phyloP scores from a whole-genome alignment of 2,113 vertebrate genomes.

The Amblyopsis rosae region DNA sequence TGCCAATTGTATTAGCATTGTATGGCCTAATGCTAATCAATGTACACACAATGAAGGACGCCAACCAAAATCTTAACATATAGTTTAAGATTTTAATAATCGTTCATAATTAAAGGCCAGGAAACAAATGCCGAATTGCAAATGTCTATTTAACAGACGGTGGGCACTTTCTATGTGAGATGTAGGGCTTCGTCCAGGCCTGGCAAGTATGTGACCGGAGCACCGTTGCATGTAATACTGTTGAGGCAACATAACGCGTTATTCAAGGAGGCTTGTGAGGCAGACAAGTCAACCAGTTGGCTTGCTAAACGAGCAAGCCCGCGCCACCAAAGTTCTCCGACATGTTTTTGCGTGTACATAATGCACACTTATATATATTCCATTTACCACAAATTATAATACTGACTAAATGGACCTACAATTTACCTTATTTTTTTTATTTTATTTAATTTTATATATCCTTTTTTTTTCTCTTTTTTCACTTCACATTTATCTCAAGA shows the following conservation, averaged over 20 bases:
- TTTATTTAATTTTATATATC: constrained; percentile 39
- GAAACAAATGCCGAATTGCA: no score
- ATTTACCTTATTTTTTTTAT: constrained; percentile 31
- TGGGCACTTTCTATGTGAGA: neutral
- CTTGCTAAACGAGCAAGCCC: constrained; percentile 24
- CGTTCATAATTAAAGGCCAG: no score
- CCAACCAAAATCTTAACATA: neutral
- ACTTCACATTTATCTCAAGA: no score
- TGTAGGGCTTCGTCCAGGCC: neutral
- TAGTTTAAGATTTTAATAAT: neutral
- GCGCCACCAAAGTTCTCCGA: constrained; percentile 62
- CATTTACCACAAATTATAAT: constrained; percentile 36
- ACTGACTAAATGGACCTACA: constrained; percentile 12
- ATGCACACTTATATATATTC: constrained; percentile 44
- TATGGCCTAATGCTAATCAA: constrained; percentile 1
- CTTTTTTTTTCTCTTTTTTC: neutral
- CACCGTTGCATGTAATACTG: constrained; percentile 30
- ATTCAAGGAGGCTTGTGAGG: no score
- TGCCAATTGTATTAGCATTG: neutral
- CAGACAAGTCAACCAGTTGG: no score
- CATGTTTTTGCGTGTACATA: constrained; percentile 59
- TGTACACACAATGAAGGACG: neutral
- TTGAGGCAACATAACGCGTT: no score
- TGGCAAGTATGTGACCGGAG: constrained; percentile 15
- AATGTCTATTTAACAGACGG: neutral